phyloP scores from a whole-genome alignment of 2,797 vertebrate genomes.

The Artibeus lituratus region DNA sequence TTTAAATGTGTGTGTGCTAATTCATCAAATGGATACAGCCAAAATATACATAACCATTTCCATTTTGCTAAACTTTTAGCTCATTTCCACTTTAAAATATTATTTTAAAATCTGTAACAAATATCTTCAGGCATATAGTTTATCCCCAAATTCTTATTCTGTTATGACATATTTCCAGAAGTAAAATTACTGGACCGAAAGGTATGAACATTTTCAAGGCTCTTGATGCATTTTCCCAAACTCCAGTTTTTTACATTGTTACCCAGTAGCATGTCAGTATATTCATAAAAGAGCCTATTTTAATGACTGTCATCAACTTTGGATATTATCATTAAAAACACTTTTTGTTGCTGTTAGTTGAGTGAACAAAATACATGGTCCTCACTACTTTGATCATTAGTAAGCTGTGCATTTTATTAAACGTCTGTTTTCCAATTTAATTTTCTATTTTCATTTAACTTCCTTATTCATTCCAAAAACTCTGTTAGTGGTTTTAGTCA shows the following conservation, averaged over 20 bases:
- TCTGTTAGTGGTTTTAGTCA: not conserved
- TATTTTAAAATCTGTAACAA: not conserved
- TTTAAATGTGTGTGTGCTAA: not conserved
- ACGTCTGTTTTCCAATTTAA: not conserved
- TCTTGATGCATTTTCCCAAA: not conserved
- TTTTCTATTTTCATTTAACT: not conserved
- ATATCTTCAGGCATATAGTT: not conserved
- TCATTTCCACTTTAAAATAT: conserved; percentile 27
- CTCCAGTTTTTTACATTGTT: not conserved
- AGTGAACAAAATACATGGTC: not conserved
- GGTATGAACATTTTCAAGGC: not conserved
- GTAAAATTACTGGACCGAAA: not conserved
- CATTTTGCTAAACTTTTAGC: not conserved
- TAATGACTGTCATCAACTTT: not conserved
- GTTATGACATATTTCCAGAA: not conserved
- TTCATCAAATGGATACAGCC: not conserved
- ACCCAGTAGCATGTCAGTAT: not conserved
- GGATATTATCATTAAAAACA: not conserved
- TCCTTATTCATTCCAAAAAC: not conserved
- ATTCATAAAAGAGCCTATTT: not conserved
- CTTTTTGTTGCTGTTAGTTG: not conserved
- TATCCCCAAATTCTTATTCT: not conserved
- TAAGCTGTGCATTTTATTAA: not conserved
- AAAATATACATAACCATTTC: not conserved
- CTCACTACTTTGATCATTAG: not conserved